These are phyloP conservation scores for Muntiacus muntjak DNA, from an alignment of 2,113 vertebrate species.

Conservation along the genomic window DNA sequence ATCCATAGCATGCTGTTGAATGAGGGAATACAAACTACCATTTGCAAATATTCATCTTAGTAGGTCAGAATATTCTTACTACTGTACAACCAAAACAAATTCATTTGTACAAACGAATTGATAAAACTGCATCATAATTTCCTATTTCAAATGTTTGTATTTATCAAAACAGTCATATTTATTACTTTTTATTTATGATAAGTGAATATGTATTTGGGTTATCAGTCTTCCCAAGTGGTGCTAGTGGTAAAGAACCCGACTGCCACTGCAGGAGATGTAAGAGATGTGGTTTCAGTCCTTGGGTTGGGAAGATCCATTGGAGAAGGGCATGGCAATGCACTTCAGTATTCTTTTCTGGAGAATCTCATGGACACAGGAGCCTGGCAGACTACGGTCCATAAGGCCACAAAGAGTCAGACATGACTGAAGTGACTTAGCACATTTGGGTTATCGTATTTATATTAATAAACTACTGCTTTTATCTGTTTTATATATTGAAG, in stretches of 20 bases:
- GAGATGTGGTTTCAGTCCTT: neutral
- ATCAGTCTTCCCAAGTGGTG: neutral
- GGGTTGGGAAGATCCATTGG: neutral
- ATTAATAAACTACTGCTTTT: neutral
- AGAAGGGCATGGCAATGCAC: neutral
- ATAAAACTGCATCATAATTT: neutral
- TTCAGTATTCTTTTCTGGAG: neutral
- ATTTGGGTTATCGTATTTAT: neutral
- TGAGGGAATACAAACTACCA: neutral
- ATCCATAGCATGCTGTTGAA: neutral
- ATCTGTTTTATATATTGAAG: neutral
- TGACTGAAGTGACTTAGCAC: neutral
- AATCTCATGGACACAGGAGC: neutral
- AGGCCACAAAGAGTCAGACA: neutral
- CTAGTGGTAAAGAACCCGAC: neutral
- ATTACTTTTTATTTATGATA: neutral
- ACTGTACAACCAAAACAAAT: slow-evolving; percentile 14
- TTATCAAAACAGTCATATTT: neutral
- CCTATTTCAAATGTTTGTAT: neutral
- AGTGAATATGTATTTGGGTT: neutral
- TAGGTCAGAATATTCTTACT: neutral
- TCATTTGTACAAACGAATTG: neutral
- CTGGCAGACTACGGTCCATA: neutral
- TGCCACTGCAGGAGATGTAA: neutral
- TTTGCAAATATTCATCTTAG: neutral